Base-by-base conservation (phyloP, 2,113 vertebrate species). In the Cichladusa arquata region DNA sequence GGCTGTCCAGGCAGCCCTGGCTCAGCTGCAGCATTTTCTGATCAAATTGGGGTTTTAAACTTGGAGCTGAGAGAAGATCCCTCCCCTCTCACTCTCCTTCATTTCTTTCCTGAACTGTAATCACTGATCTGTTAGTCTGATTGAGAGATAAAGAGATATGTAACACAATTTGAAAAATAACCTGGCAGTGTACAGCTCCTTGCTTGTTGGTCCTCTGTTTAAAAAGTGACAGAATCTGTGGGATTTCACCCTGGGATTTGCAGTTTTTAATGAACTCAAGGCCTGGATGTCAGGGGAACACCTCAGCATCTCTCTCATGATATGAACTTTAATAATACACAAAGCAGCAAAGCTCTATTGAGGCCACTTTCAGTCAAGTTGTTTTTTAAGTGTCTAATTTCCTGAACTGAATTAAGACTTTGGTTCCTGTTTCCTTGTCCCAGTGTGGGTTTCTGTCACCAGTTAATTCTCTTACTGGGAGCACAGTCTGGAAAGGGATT, bases 361-460 rank as follows among this genome's bases (percentile, higher is more conserved):
- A 83, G 66, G 44, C 40, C 33, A 62, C 54, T 91, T 83, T 40
- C 8, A 38, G 47, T 64, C 58, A 51, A 67, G 62, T 36, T 92
- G 58, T 23, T 80, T 87, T 47, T 70, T 1, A 92, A 88, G 79
- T 58, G 64, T 88, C 85, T 48, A 3, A 94, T 96, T 93, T 96
- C 93, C 92, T 95, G 90, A 50, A 5, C 4, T 31, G 62, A 73
- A 64, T 66, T 45, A 77, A 80, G 50, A 11, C 34, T 82, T 22
- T 22, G 50, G 62, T 92, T 95, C 71, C 92, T 67, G 86, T 96
- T 94, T 90, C 67, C 85, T 93, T 86, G 58, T 91, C 70, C 66
- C 84, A 36, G 1, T 12, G 29, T 80, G 73, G 58, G 16, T 58
- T 78, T 86, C 54, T 93, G 74, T 92, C 93, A 80, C 92, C 33